Conservation (phyloP, 2,797 vertebrate species). For the Myotis vivesi region DNA sequence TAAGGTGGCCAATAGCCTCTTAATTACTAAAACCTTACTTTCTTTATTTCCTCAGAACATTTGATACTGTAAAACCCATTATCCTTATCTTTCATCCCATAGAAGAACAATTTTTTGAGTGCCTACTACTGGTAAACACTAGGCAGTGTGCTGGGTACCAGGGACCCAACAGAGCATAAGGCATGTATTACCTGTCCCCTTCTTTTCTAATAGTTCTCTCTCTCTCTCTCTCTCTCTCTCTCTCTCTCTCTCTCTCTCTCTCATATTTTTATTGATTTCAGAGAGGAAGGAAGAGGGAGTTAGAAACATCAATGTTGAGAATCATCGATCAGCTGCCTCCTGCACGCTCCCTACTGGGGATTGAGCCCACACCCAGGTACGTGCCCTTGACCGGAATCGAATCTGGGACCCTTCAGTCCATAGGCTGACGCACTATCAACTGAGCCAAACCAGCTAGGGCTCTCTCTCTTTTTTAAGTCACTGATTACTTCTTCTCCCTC, state of each 20-base stretch:
- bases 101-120: background rate
- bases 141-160: background rate
- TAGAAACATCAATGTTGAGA: no score
- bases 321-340: no score
- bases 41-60: background rate
- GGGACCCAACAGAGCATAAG: background rate
- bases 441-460: no score
- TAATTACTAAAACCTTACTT: constrained; percentile 35
- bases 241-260: no score
- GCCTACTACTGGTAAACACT: background rate
- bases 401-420: no score
- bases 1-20: background rate
- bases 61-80: background rate
- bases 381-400: no score
- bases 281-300: no score
- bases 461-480: background rate
- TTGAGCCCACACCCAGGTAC: no score
- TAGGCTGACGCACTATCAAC: no score
- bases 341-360: no score
- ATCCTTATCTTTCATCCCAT: background rate
- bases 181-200: background rate
- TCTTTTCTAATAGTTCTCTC: background rate
- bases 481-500: background rate
- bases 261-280: no score
- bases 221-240: no score